phyloP scores from a whole-genome alignment of 37 sponge, comb jelly and placozoan species.

The Ephydatia muelleri region DNA sequence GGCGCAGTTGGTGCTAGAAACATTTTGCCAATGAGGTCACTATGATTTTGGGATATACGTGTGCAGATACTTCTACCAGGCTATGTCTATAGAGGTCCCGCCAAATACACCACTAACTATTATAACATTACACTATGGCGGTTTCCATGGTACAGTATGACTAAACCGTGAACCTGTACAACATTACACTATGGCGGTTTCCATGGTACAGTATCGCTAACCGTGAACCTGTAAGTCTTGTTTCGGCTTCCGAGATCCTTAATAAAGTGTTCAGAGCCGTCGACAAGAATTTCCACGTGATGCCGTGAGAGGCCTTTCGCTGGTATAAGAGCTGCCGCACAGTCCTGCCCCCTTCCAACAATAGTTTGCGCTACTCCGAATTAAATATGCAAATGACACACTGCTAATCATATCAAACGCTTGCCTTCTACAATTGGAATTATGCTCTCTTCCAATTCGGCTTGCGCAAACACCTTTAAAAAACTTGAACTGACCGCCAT shows the following conservation, averaged over 20 bases:
- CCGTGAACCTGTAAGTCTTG: conserved; percentile 53
- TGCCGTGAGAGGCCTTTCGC: conserved; percentile 28
- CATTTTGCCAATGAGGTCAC: not conserved
- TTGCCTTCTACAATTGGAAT: not conserved
- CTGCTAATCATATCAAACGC: not conserved
- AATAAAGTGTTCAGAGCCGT: conserved; percentile 63
- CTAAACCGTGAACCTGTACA: too few species aligned
- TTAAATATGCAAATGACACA: not conserved
- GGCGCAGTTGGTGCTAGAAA: conserved; percentile 43
- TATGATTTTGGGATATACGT: too few species aligned
- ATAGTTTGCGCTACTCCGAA: not conserved
- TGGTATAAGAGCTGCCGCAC: not conserved
- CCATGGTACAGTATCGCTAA: conserved; percentile 1
- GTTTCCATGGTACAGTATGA: not conserved
- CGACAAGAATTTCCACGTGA: conserved; percentile 61
- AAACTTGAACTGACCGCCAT: not conserved
- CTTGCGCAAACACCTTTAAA: not conserved
- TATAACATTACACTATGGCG: too few species aligned
- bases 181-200: not conserved
- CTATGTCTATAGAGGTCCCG: not conserved
- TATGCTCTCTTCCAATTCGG: not conserved
- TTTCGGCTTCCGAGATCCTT: conserved; percentile 64
- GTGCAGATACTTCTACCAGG: too few species aligned
- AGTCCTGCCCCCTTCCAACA: not conserved
- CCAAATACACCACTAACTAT: not conserved